Evolutionary conservation across 2,888 invertebrate species (phyloP).

Genomic region (Drosophila mulleri): DNA sequence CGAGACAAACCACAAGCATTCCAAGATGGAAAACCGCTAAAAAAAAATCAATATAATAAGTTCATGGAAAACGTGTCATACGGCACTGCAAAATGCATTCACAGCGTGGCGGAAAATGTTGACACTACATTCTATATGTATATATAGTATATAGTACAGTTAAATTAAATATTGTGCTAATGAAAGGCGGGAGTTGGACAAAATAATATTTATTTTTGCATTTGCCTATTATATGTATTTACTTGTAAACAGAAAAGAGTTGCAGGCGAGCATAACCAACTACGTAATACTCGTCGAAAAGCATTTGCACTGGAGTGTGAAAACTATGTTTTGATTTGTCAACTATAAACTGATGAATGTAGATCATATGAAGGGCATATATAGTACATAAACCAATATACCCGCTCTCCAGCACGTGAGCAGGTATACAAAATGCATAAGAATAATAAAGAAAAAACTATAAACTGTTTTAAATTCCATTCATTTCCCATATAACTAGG

Average conservation of each 20-base stretch:
- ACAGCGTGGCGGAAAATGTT: conserved; percentile 20
- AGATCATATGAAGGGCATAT: too few relatives aligned
- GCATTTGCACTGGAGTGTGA: too few relatives aligned
- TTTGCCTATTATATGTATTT: neutral
- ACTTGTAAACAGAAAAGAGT: neutral
- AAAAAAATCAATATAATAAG: conserved; percentile 72
- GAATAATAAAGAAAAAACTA: neutral
- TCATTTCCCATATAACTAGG: neutral
- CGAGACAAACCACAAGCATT: conserved; percentile 41
- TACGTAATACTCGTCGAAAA: neutral
- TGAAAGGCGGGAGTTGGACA: neutral
- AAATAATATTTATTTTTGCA: conserved; percentile 1
- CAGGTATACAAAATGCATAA: neutral
- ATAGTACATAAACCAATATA: neutral
- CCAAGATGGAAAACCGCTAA: conserved; percentile 59
- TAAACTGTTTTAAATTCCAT: neutral
- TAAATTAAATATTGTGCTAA: neutral
- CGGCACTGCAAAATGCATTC: conserved; percentile 41
- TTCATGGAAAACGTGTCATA: conserved; percentile 67
- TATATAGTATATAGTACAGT: neutral
- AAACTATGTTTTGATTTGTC: neutral
- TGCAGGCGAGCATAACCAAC: neutral
- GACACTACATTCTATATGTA: conserved; percentile 6
- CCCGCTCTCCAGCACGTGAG: neutral
- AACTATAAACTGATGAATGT: too few relatives aligned